Percentiles rank a stretch among this genome's conserved stretches.
Evolutionary conservation across 2,888 invertebrate species (phyloP).

Genomic region (Leptarthrus brevirostris): DNA sequence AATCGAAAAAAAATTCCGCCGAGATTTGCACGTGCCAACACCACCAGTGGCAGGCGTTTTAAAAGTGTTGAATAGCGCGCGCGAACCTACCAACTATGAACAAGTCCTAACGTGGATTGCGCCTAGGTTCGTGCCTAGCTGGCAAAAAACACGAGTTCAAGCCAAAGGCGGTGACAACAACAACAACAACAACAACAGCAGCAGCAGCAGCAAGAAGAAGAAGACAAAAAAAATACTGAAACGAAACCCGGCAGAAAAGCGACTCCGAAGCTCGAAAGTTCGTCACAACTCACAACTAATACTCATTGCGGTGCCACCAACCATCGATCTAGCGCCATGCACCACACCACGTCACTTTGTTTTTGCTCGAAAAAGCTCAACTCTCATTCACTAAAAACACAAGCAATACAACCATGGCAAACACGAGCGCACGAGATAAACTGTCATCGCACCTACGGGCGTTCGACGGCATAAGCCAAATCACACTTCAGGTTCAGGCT

Average conservation of each 20-base stretch:
- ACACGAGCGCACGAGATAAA: slow-evolving; percentile 18
- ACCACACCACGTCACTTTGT: slow-evolving; percentile 27
- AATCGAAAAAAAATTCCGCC: not conserved
- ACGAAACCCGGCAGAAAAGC: slow-evolving; percentile 20
- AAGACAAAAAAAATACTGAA: slow-evolving; percentile 8
- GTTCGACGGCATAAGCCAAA: slow-evolving; percentile 23
- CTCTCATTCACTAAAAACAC: not conserved
- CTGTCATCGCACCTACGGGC: slow-evolving; percentile 36
- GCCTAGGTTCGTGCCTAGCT: slow-evolving; percentile 18
- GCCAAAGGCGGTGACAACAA: slow-evolving; percentile 15
- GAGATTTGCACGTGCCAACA: slow-evolving; percentile 39
- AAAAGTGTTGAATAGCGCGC: slow-evolving; percentile 43
- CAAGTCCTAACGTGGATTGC: slow-evolving; percentile 30
- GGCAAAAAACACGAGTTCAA: slow-evolving; percentile 35
- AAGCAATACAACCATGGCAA: not conserved
- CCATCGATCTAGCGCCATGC: slow-evolving; percentile 22
- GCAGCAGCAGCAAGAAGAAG: not conserved
- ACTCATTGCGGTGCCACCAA: slow-evolving; percentile 25
- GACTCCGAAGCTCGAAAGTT: slow-evolving; percentile 33
- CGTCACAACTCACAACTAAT: slow-evolving; percentile 33
- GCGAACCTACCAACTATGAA: slow-evolving; percentile 38
- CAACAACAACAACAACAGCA: slow-evolving; percentile 11
- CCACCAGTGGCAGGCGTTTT: slow-evolving; percentile 27
- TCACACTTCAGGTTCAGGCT: slow-evolving; percentile 1
- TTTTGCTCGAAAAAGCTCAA: slow-evolving; percentile 38